These are phyloP conservation scores for Myotis yumanensis DNA, from an alignment of 2,113 vertebrate genomes.

Conservation along the genomic window DNA sequence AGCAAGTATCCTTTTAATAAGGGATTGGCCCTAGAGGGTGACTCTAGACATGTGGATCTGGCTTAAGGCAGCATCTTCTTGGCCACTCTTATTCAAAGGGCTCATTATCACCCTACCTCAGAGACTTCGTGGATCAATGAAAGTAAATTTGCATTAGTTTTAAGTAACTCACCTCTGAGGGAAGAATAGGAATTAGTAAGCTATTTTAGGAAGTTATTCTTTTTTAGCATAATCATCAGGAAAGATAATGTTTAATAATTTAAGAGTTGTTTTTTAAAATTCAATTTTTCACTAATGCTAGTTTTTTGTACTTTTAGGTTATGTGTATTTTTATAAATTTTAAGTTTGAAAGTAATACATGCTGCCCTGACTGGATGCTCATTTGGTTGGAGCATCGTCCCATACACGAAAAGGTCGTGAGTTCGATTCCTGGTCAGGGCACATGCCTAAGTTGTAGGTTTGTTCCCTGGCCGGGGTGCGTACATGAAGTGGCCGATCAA, in stretches of 20 bases:
- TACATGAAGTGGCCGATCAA: not conserved
- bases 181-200: not conserved
- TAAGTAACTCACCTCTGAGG: not conserved
- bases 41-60: not conserved
- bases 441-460: not conserved
- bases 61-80: not conserved
- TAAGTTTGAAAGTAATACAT: conserved; percentile 2
- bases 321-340: not conserved
- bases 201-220: not conserved
- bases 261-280: not conserved
- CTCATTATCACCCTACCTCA: not conserved
- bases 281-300: not conserved
- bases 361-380: not conserved
- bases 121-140: conserved; percentile 6
- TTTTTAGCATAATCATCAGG: not conserved
- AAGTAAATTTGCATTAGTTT: not conserved
- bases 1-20: not conserved
- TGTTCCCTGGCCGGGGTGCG: not conserved
- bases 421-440: too few species aligned
- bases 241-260: conserved; percentile 27
- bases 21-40: not conserved
- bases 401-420: not conserved
- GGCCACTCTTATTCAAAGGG: not conserved
- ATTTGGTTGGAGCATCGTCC: not conserved
- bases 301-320: not conserved